Evolutionary conservation across 2,797 vertebrate species (phyloP).

Genomic region (Oceanodroma leucorhoa): DNA sequence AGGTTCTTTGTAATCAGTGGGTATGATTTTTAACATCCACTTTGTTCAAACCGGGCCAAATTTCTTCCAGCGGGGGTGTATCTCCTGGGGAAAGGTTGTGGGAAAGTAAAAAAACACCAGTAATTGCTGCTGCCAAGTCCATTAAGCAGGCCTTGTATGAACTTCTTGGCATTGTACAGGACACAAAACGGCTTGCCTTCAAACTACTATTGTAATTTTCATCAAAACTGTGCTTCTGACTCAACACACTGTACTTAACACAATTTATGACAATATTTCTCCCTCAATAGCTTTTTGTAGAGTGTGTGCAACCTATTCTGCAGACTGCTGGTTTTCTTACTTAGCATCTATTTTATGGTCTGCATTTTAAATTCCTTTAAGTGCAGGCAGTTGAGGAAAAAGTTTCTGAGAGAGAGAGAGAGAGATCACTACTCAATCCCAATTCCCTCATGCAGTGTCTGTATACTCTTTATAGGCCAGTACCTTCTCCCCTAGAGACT

Average conservation of each 20-base stretch:
- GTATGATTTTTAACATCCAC: background rate
- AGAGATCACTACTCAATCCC: background rate
- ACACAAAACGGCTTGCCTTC: background rate
- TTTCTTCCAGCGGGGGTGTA: background rate
- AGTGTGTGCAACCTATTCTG: slow-evolving; percentile 41
- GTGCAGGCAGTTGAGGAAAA: slow-evolving; percentile 52
- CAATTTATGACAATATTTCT: slow-evolving; percentile 57
- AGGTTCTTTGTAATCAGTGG: background rate
- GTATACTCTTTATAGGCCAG: background rate
- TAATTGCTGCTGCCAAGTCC: background rate
- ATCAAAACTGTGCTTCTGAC: background rate
- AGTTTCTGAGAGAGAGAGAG: background rate
- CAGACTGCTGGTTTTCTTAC: slow-evolving; percentile 53
- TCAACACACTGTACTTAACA: slow-evolving; percentile 6
- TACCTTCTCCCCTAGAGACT: slow-evolving; percentile 15
- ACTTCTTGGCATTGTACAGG: background rate
- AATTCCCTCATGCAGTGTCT: slow-evolving; percentile 22
- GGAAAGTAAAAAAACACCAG: background rate
- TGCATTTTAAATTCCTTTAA: slow-evolving; percentile 62
- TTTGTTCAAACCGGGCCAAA: background rate
- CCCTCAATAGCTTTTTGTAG: slow-evolving; percentile 44
- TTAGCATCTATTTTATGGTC: slow-evolving; percentile 49
- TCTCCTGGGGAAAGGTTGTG: background rate
- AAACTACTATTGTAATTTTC: slow-evolving; percentile 1
- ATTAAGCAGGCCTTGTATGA: background rate